These are phyloP conservation scores for Diplodus puntazzo DNA, from an alignment of 2,797 vertebrate species.

Conservation along the genomic window DNA sequence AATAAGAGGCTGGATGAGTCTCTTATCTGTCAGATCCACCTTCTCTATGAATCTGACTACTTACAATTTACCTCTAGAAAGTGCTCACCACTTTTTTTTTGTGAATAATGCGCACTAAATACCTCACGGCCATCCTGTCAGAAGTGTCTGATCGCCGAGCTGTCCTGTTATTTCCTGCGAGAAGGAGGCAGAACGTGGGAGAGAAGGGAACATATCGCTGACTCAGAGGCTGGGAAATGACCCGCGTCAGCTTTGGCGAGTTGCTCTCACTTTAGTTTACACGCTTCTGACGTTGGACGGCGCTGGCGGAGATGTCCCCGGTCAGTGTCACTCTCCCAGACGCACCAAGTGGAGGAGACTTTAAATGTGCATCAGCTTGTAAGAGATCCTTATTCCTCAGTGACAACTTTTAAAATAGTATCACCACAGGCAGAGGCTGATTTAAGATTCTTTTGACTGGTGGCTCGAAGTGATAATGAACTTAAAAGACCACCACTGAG, in stretches of 20 bases:
- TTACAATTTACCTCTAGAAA: slow-evolving; percentile 2
- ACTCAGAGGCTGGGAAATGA: slow-evolving; percentile 54
- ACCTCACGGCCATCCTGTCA: slow-evolving; percentile 27
- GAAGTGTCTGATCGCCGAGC: slow-evolving; percentile 45
- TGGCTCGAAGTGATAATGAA: slow-evolving; percentile 55
- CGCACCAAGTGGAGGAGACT: slow-evolving; percentile 21
- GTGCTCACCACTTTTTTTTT: not conserved
- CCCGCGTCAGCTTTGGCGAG: slow-evolving; percentile 25
- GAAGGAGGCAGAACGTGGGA: slow-evolving; percentile 11
- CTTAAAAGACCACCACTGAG: slow-evolving; percentile 47
- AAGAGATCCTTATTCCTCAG: slow-evolving; percentile 47
- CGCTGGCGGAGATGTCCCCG: slow-evolving; percentile 45
- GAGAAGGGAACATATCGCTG: slow-evolving; percentile 23
- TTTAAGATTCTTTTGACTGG: slow-evolving; percentile 58
- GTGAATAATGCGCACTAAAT: slow-evolving; percentile 33
- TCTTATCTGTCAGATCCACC: slow-evolving; percentile 12
- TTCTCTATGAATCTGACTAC: slow-evolving; percentile 10
- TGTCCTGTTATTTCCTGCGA: slow-evolving; percentile 30
- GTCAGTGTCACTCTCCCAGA: slow-evolving; percentile 40
- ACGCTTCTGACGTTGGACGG: slow-evolving; percentile 38
- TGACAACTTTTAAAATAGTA: slow-evolving; percentile 56
- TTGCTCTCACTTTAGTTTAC: slow-evolving; percentile 50
- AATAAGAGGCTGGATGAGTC: not conserved
- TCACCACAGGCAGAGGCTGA: slow-evolving; percentile 47
- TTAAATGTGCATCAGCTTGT: slow-evolving; percentile 42